Evolutionary conservation across 2,797 vertebrate species (phyloP), one percentile per base, ranked within the genome.

Genomic region (Poeciliopsis turneri): DNA sequence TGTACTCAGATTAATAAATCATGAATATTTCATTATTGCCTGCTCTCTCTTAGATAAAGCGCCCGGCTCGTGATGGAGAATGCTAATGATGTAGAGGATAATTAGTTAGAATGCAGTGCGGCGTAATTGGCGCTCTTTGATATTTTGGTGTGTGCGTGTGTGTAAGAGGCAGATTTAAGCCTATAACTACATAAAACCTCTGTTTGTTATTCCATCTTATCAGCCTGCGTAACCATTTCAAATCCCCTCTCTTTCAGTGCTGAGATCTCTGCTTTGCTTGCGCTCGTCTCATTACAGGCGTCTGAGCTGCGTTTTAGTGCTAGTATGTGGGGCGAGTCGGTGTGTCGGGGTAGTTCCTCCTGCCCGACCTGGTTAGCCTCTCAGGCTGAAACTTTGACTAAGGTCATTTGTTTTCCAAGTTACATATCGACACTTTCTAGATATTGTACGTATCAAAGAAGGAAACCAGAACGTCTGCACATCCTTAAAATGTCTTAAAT

Each of bases 11-110:
- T 93, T 92, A 95, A 94, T 94, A 95, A 95, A 85, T 93, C 87
- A 94, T 95, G 93, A 95, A 95, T 95, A 93, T 95, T 95, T 96
- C 93, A 95, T 94, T 89, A 89, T 87, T 30, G 88, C 88, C 90
- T 90, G 87, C 85, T 89, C 91, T 79, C 89, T 84, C 89, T 88
- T 80, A 87, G 93, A 94, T 95, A 92, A 94, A 94, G 89, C 76
- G 86, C 75, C 82, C 10, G 0, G 87, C 87, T 82, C 10, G 72
- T 89, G 92, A 92, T 85, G 88, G 87, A 83, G 91, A 92, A 93
- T 95, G 93, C 90, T 94, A 95, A 96, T 95, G 93, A 86, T 86
- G 90, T 45, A 57, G 74, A 72, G 82, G 91, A 88, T 95, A 94
- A 94, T 95, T 93, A 92, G 92, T 90, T 84, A 82, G 86, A 94